Evolutionary conservation across 2,888 invertebrate species (phyloP), one percentile per base, ranked within the genome.

Genomic region (Tuberolachnus salignus): DNA sequence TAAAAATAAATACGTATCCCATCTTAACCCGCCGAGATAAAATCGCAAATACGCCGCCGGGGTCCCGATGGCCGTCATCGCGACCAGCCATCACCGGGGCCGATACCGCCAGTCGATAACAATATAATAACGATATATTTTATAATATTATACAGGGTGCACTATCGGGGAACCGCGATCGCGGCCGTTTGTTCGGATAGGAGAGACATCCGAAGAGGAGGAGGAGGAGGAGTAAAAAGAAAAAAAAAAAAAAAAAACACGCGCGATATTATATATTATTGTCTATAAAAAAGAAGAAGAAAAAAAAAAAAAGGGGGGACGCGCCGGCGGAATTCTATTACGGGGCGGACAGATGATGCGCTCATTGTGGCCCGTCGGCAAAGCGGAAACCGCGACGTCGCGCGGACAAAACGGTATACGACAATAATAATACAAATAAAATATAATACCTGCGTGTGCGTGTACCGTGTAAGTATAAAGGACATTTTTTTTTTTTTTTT

Each of bases 321-420:
- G 16, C 21, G 66, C n/a, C 6, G 26, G 26, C 34, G 26, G 75
- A 69, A 78, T 78, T 67, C 57, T 21, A 34, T 34, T 34, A 8
- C 23, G 59, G 16, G 59, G 59, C 34, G 59, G 64, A 49, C 75
- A 78, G 75, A 67, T 78, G 75, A 78, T 59, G 61, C 51, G 59
- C 51, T 34, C 46, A 78, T 78, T 78, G 75, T 78, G 67, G 59
- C 2, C 19, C 26, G 66, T 78, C 49, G 59, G 75, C 67, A 67
- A 67, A 78, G 75, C 75, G 75, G 75, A 78, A 78, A 78, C 75
- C 75, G 67, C 75, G 75, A 67, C 49, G 63, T 63, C 73, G 57
- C 63, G 57, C 42, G 73, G 55, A 74, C 63, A 64, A 64, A 66
- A 64, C 64, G 66, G 42, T 6, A 9, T 14, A 11, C 63, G n/a